Evolutionary conservation across 2,797 vertebrate genomes (phyloP), one percentile per base, ranked within the genome.

Genomic region (Aulostomus chinensis): DNA sequence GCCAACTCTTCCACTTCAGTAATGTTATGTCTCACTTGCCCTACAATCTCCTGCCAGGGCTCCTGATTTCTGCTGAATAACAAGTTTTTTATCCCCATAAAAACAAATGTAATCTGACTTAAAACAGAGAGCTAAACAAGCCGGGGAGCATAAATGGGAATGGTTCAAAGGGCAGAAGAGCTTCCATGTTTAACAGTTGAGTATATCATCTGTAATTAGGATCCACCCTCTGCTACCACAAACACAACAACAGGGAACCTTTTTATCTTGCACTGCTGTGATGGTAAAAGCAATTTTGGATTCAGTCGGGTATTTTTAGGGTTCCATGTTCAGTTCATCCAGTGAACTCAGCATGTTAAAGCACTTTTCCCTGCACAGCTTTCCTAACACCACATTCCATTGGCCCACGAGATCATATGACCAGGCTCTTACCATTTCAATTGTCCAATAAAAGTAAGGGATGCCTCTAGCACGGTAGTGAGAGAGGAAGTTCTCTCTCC

Each of bases 361-460:
- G 53, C 76, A 49, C 37, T 64, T 72, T 51, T 36, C 35, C 34
- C 34, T 48, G 7, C 56, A 61, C 59, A 35, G 47, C 24, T 68
- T 68, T 51, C 39, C 43, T 21, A 32, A 73, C 60, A 59, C 11
- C 28, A 22, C 49, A 31, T 67, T 41, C 63, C 53, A 91, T 87
- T 91, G 87, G 90, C 56, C 50, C 16, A 20, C 49, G 7, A 18
- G 50, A 67, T 86, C 89, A 91, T 45, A 80, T 91, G 88, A 90
- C 71, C 58, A 45, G 15, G 76, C 88, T 91, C 90, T 90, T 89
- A 73, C 88, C 86, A 90, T 89, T 86, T 78, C 70, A 70, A 68
- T 74, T 68, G 67, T 59, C 86, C 86, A 86, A 86, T 87, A 58
- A 73, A 78, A 81, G 67, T 4, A 58, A 60, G 56, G 72, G 68